Evolutionary conservation across 1,140 invertebrate genomes (phyloP).

Genomic region (Drosophila triauraria): DNA sequence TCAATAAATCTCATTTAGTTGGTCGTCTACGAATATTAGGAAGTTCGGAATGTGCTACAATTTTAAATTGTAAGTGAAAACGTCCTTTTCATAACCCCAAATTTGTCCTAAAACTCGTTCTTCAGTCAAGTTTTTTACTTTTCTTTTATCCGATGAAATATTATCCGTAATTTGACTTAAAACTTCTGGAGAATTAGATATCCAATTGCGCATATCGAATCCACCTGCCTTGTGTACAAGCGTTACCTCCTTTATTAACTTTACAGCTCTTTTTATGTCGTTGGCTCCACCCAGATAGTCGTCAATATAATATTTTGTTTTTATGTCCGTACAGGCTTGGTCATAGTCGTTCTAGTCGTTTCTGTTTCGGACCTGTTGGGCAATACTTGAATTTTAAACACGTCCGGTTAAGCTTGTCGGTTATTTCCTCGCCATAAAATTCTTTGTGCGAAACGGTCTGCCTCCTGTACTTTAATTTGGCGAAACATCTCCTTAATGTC

Average conservation of each 20-base stretch:
- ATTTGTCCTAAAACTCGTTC: constrained; percentile 23
- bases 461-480: constrained; percentile 18
- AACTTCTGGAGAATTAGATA: constrained; percentile 28
- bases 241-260: constrained; percentile 20
- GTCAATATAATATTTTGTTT: constrained; percentile 80
- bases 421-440: constrained; percentile 15
- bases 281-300: constrained; percentile 76
- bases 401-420: constrained; percentile 2
- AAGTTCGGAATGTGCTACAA: constrained; percentile 19
- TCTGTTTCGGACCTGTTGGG: constrained; percentile 43
- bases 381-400: constrained; percentile 36
- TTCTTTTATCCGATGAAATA: neutral
- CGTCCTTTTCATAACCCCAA: constrained; percentile 22
- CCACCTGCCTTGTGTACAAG: constrained; percentile 20
- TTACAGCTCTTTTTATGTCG: constrained; percentile 28
- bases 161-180: constrained; percentile 6
- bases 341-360: constrained; percentile 53
- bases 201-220: constrained; percentile 38
- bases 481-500: constrained; percentile 16
- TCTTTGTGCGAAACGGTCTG: constrained; percentile 14
- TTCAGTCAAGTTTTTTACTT: constrained; percentile 17
- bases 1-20: constrained; percentile 24
- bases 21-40: constrained; percentile 9
- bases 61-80: constrained; percentile 17
- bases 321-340: constrained; percentile 52